phyloP scores from a whole-genome alignment of 1,140 invertebrate species.

The Drosophila eugracilis region DNA sequence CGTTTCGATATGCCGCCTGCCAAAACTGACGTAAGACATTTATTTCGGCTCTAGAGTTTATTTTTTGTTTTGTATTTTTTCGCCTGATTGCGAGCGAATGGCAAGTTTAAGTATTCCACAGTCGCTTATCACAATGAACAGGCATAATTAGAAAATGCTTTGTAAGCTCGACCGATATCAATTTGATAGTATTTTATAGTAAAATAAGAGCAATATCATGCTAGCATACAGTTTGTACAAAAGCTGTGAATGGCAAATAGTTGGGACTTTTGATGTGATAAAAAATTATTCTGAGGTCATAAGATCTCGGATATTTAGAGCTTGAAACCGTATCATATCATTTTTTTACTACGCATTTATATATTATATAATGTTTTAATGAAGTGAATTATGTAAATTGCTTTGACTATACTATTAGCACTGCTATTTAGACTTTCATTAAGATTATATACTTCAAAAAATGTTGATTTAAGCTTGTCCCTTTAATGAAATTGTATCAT shows the following conservation, averaged over 20 bases:
- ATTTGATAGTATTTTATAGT: conserved; percentile 12
- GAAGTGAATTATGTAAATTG: no score
- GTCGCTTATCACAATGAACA: conserved; percentile 37
- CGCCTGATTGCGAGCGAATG: conserved; percentile 32
- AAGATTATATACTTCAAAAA: background rate
- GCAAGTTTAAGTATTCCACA: conserved; percentile 43
- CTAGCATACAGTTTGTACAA: background rate
- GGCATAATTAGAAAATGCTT: conserved; percentile 34
- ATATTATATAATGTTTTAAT: no score
- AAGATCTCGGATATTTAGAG: background rate
- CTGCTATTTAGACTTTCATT: no score
- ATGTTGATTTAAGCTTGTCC: background rate
- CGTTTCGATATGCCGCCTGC: conserved; percentile 61
- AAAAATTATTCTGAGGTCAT: background rate
- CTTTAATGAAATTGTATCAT: background rate
- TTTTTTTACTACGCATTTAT: no score
- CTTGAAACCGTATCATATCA: no score
- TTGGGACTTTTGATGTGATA: background rate
- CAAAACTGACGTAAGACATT: conserved; percentile 81
- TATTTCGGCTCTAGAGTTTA: conserved; percentile 67
- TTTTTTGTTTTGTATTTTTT: background rate
- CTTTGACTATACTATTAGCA: no score
- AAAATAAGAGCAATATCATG: background rate
- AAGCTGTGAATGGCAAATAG: background rate
- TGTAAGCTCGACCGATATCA: conserved; percentile 10